phyloP scores from a whole-genome alignment of 1,140 invertebrate species.

The Penaeus vannamei region DNA sequence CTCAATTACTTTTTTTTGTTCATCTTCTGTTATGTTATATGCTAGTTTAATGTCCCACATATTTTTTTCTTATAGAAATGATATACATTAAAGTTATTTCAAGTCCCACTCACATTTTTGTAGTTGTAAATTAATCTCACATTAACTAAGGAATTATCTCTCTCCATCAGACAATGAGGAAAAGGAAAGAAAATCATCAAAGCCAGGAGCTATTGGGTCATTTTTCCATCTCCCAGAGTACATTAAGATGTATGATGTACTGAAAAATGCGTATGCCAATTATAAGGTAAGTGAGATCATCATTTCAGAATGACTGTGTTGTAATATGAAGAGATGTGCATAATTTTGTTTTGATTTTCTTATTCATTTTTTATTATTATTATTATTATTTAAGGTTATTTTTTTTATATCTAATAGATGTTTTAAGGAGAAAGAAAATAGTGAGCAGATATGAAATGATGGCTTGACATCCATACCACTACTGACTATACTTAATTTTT shows the following conservation, averaged over 20 bases:
- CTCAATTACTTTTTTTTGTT: too few relatives aligned
- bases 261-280: slow-evolving; percentile 84
- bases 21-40: too few relatives aligned
- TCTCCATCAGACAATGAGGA: slow-evolving; percentile 45
- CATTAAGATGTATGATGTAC: slow-evolving; percentile 82
- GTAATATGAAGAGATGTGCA: too few relatives aligned
- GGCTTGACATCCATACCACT: too few relatives aligned
- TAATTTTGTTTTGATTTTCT: neutral
- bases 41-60: too few relatives aligned
- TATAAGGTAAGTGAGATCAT: slow-evolving; percentile 77
- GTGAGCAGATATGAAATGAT: neutral
- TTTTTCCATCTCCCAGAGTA: slow-evolving; percentile 83
- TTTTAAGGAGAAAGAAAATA: neutral
- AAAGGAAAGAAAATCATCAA: slow-evolving; percentile 47
- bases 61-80: too few relatives aligned
- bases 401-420: too few relatives aligned
- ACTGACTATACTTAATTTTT: too few relatives aligned
- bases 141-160: neutral
- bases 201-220: slow-evolving; percentile 74
- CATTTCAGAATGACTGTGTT: too few relatives aligned
- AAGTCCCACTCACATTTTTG: too few relatives aligned
- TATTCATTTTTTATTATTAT: too few relatives aligned
- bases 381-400: too few relatives aligned
- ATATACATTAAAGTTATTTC: neutral
- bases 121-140: neutral